A percentile compares a stretch with the other conserved stretches of the same genome.
Evolutionary conservation across 2,113 vertebrate genomes (phyloP).

Genomic region (Callospermophilus lateralis): DNA sequence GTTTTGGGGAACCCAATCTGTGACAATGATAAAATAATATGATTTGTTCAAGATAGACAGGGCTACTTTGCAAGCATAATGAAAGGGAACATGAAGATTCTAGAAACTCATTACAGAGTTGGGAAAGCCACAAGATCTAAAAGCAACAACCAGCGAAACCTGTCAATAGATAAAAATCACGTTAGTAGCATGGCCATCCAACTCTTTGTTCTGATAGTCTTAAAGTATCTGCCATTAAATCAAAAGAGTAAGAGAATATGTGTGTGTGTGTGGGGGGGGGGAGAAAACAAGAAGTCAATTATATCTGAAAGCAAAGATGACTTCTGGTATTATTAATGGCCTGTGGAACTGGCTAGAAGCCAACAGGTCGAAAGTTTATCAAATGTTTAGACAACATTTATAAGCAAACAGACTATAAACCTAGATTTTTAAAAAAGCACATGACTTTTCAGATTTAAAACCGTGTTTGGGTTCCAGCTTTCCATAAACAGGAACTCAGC

Average conservation of each 20-base stretch:
- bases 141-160: background rate
- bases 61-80: background rate
- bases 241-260: background rate
- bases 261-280: too few species aligned
- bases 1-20: conserved; percentile 3
- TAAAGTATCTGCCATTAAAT: background rate
- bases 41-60: background rate
- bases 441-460: background rate
- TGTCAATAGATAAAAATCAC: background rate
- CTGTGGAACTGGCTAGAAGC: background rate
- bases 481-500: background rate
- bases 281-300: conserved; percentile 19
- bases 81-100: background rate
- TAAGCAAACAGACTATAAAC: conserved; percentile 12
- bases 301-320: background rate
- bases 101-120: background rate
- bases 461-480: background rate
- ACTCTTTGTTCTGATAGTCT: background rate
- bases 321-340: background rate
- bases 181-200: background rate
- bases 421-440: background rate
- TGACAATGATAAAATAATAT: background rate
- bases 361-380: conserved; percentile 8
- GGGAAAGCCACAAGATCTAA: background rate
- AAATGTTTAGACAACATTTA: background rate